These are phyloP conservation scores for Ephestia elutella DNA, from an alignment of 1,140 invertebrate genomes.

Conservation along the genomic window DNA sequence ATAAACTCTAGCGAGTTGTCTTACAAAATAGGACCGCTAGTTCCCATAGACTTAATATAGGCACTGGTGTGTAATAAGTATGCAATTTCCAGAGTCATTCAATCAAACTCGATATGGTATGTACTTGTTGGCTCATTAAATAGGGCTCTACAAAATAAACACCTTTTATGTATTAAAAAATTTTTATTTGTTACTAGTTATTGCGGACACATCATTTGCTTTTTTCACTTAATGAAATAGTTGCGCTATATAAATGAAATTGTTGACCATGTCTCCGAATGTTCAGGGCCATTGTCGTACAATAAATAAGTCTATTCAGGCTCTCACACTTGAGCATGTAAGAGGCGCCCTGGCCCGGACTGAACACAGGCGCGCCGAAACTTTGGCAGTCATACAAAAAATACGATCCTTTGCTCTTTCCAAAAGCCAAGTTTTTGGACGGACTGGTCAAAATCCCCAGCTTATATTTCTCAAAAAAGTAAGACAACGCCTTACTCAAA, in stretches of 20 bases:
- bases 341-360: conserved; percentile 72
- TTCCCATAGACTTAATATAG: too few species aligned
- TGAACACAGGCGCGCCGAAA: conserved; percentile 75
- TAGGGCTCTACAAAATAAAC: too few species aligned
- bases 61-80: too few species aligned
- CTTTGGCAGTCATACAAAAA: conserved; percentile 79
- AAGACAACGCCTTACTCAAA: conserved; percentile 75
- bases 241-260: conserved; percentile 55
- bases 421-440: conserved; percentile 75
- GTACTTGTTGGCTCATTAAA: too few species aligned
- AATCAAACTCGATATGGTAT: too few species aligned
- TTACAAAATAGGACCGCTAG: too few species aligned
- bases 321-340: conserved; percentile 77
- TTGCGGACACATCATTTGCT: conserved; percentile 28
- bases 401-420: conserved; percentile 73
- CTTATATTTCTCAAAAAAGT: conserved; percentile 75
- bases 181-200: too few species aligned
- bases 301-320: conserved; percentile 76
- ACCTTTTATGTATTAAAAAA: too few species aligned
- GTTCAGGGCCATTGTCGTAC: conserved; percentile 74
- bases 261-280: conserved; percentile 57
- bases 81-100: too few species aligned
- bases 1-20: too few species aligned
- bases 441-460: conserved; percentile 73
- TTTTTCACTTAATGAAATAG: conserved; percentile 40